A percentile compares a stretch with the other conserved stretches of the same genome.
Conservation (phyloP, 2,888 invertebrate species). For the Philereme vetulata region DNA sequence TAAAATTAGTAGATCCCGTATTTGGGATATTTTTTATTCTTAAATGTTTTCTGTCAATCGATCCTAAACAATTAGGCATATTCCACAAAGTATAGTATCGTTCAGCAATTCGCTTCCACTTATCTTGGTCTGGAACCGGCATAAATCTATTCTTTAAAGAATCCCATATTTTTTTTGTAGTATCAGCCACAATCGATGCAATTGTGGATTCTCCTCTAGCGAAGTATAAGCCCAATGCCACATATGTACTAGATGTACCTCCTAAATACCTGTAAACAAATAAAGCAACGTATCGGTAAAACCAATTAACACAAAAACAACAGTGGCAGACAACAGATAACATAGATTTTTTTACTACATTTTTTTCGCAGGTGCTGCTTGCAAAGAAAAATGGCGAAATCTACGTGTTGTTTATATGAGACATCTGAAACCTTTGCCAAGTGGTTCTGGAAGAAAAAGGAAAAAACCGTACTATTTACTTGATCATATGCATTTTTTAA, state of each 20-base stretch:
- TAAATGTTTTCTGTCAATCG: constrained; percentile 17
- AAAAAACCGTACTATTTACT: constrained; percentile 33
- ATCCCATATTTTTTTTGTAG: constrained; percentile 17
- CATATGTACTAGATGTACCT: constrained; percentile 18
- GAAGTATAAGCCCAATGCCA: constrained; percentile 18
- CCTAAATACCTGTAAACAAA: constrained; percentile 14
- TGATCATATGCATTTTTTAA: constrained; percentile 32
- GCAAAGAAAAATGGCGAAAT: constrained; percentile 35
- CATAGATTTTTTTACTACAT: constrained; percentile 16
- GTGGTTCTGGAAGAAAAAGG: constrained; percentile 19
- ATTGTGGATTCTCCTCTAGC: constrained; percentile 21
- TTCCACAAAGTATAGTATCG: too few relatives aligned
- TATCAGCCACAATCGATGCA: constrained; percentile 14
- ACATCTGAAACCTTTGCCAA: constrained; percentile 19
- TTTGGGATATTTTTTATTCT: constrained; percentile 19
- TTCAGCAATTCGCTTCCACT: too few relatives aligned
- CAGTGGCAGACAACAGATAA: too few relatives aligned
- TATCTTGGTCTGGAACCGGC: too few relatives aligned
- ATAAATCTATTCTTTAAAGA: constrained; percentile 11
- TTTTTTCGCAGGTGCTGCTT: constrained; percentile 25
- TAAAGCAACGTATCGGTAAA: too few relatives aligned
- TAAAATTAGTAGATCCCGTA: constrained; percentile 12
- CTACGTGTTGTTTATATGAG: constrained; percentile 27
- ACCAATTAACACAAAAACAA: too few relatives aligned
- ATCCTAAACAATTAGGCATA: constrained; percentile 18